Conservation (phyloP, 1,140 invertebrate species). For the Periplaneta americana region DNA sequence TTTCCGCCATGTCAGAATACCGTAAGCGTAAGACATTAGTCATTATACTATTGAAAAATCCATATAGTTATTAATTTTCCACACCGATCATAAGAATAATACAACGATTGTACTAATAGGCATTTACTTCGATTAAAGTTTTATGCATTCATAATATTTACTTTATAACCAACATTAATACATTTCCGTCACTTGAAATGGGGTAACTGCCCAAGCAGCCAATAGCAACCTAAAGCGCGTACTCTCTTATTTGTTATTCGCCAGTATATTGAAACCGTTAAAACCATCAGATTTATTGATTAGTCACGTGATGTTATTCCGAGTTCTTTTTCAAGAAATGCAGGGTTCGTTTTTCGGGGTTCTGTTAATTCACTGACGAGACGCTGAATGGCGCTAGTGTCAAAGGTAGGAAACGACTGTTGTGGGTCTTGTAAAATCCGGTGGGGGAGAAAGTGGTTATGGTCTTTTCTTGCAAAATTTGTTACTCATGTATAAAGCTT, state of each 20-base stretch:
- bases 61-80: no score
- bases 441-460: background rate
- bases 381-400: background rate
- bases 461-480: background rate
- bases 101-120: no score
- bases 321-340: background rate
- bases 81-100: no score
- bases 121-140: no score
- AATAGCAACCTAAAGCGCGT: background rate
- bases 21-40: no score
- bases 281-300: background rate
- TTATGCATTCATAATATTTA: no score
- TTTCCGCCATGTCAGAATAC: no score
- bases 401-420: background rate
- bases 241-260: background rate
- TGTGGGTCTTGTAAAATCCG: background rate
- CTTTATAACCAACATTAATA: no score
- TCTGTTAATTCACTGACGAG: background rate
- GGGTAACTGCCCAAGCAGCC: no score
- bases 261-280: background rate
- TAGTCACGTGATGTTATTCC: background rate
- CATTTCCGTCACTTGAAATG: background rate
- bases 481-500: background rate
- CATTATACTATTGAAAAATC: no score
- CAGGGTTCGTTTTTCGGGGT: background rate